Conservation (phyloP, 2,113 vertebrate species). For the Syrmaticus mikado region DNA sequence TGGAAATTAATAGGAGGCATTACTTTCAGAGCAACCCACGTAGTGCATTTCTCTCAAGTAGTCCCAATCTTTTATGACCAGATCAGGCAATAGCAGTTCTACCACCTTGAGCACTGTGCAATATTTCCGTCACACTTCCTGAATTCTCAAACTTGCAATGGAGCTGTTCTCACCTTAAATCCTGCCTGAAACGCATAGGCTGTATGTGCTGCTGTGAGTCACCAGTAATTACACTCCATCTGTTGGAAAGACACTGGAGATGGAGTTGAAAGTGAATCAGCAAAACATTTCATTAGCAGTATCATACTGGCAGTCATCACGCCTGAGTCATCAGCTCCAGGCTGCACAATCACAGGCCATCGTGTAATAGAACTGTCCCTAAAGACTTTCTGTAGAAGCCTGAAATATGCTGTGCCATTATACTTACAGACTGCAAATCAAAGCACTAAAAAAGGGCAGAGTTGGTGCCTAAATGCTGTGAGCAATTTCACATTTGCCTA, state of each 20-base stretch:
- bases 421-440: not conserved
- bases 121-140: not conserved
- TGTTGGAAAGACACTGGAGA: not conserved
- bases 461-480: not conserved
- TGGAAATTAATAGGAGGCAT: too few relatives aligned
- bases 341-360: not conserved
- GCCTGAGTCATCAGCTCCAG: not conserved
- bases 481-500: slow-evolving; percentile 16
- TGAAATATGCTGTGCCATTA: not conserved
- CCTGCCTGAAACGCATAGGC: not conserved
- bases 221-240: not conserved
- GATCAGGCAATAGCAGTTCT: not conserved
- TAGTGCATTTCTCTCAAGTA: not conserved
- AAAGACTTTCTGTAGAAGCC: not conserved
- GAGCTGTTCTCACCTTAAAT: not conserved
- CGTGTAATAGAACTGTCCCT: not conserved
- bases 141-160: not conserved
- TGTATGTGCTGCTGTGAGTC: not conserved
- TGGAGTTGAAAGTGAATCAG: slow-evolving; percentile 30
- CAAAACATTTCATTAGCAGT: not conserved
- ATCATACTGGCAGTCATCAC: not conserved
- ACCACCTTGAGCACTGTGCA: not conserved
- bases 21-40: too few relatives aligned
- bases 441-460: not conserved
- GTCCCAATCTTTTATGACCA: not conserved